Base-by-base conservation (phyloP, 2,113 vertebrate species). In the Pandion haliaetus region DNA sequence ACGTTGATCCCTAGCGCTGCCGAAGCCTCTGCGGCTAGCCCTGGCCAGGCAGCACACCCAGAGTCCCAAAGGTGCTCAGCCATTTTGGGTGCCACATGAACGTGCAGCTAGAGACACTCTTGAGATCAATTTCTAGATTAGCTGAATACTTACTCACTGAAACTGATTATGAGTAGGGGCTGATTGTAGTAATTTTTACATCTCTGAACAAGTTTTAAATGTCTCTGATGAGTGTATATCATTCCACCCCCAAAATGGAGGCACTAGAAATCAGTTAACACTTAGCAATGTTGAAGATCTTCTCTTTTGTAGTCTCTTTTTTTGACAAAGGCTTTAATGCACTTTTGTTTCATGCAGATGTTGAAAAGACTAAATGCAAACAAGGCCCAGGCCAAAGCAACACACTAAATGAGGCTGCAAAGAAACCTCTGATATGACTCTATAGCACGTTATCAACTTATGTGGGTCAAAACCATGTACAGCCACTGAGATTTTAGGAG, bases 101-200 rank as follows among this genome's bases (percentile, higher is more conserved):
- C 5, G 0, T 54, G 54, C 32, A 44, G 44, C 74, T 88, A 77
- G 58, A 92, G 79, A 88, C 23, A 32, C 80, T 88, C 88, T 90
- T 36, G 80, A 95, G 76, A 83, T 81, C 49, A 90, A 59, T 83
- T 93, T 93, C 95, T 81, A 92, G 86, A 93, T 95, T 93, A 96
- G 88, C 58, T 92, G 92, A 82, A 85, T 82, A 79, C 81, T 94
- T 86, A 78, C 76, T 91, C n/a, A 23, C 42, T 54, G 63, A 88
- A 95, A 72, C 59, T 92, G 94, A 96, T 95, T 83, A 86, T 70
- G 76, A 94, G 69, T 83, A 89, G 72, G 86, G 50, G 50, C 50
- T 95, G 95, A 95, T 95, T 94, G 95, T 71, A 91, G 88, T 66
- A 80, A 91, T 92, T 95, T 93, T 72, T 83, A n/a, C 67, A 88